A percentile compares a stretch with the other conserved stretches of the same genome.
Conservation (phyloP, 1,140 invertebrate species). For the Papilio xuthus region DNA sequence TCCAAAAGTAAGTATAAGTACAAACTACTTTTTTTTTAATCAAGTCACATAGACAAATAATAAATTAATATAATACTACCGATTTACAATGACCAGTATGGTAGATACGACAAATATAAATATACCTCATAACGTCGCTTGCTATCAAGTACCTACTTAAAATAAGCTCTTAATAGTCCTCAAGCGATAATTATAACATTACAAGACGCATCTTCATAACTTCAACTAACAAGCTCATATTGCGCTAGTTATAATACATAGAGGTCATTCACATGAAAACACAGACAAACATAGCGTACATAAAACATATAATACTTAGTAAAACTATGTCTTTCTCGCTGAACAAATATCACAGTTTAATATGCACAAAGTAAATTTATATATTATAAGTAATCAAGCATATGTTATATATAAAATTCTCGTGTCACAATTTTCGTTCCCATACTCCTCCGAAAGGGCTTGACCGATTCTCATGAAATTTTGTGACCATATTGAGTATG, state of each 20-base stretch:
- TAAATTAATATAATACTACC: not conserved
- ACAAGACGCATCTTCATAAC: not conserved
- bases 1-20: no score
- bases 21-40: not conserved
- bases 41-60: no score
- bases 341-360: no score
- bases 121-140: not conserved
- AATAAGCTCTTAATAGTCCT: not conserved
- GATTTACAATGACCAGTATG: no score
- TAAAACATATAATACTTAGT: not conserved
- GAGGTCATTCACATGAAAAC: not conserved
- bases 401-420: no score
- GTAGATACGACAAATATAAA: no score
- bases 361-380: no score
- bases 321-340: not conserved
- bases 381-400: no score
- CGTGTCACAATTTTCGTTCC: no score
- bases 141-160: not conserved
- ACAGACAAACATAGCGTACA: not conserved
- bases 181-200: slow-evolving; percentile 1
- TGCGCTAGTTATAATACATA: not conserved
- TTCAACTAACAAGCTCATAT: not conserved
- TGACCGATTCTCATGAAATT: no score
- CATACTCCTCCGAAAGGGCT: no score
- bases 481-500: no score